Conservation (phyloP, 2,113 vertebrate genomes). For the Hassar affinis region DNA sequence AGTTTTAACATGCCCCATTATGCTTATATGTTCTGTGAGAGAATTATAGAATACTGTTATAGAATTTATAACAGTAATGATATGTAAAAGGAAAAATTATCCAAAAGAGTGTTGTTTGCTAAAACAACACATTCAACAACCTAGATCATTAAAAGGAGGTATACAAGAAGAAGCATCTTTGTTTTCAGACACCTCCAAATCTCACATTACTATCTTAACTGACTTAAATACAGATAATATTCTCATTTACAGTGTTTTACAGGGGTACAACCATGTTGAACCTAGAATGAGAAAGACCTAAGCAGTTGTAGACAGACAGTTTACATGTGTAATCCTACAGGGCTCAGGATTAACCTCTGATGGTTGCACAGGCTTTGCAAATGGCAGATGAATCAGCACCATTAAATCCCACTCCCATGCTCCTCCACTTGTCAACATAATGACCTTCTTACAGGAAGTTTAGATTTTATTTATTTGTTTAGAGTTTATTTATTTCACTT, state of each 20-base stretch:
- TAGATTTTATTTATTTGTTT: constrained; percentile 26
- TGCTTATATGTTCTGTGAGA: constrained; percentile 35
- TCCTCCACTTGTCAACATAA: constrained; percentile 33
- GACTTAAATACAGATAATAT: constrained; percentile 30
- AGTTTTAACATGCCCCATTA: constrained; percentile 31
- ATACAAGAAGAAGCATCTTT: background rate
- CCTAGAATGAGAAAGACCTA: constrained; percentile 32
- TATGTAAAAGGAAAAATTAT: constrained; percentile 38
- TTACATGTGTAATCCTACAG: constrained; percentile 45
- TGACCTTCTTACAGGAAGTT: constrained; percentile 34
- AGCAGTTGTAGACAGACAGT: constrained; percentile 41
- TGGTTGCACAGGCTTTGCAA: constrained; percentile 33
- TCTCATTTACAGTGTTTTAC: constrained; percentile 46
- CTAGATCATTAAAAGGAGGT: constrained; percentile 21
- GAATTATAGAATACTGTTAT: constrained; percentile 38
- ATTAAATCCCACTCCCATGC: constrained; percentile 37
- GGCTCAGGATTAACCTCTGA: constrained; percentile 44
- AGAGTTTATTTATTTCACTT: too few species aligned
- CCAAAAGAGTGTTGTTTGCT: constrained; percentile 33
- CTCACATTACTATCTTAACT: constrained; percentile 24
- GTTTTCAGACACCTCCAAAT: constrained; percentile 20
- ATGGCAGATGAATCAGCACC: constrained; percentile 45
- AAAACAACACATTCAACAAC: constrained; percentile 22
- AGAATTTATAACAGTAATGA: constrained; percentile 55
- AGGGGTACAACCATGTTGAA: constrained; percentile 34